Base-by-base conservation (phyloP, 1,140 invertebrate genomes). In the Cydia fagiglandana region DNA sequence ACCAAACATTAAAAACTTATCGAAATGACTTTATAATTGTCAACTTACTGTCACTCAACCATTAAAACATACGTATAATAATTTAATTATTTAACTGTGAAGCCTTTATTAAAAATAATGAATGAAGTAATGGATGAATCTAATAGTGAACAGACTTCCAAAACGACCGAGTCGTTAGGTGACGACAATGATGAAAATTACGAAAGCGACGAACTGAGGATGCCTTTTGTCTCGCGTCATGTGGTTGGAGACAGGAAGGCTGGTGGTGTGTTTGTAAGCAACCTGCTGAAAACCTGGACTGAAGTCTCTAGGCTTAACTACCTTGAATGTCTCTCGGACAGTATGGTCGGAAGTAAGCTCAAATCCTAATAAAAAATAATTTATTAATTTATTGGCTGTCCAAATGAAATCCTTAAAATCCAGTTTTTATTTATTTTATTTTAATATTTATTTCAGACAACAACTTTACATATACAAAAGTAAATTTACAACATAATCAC, bases 271-370 rank as follows among this genome's bases (percentile, higher is more conserved):
- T 77, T 79, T 1, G 79, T 87, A 7, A 81, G 82, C 34, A 85
- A 80, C 56, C 76, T 87, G 20, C 73, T 87, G 2, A 68, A 80
- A 13, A 81, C 80, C 10, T 87, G 87, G 82, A 80, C 84, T n/a
- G 84, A 88, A 24, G 74, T 88, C 2, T 88, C 87, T 7, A 81
- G 73, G 70, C 85, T 88, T 30, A 87, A 88, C 77, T 88, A 83
- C 56, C 30, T 88, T 1, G 76, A 84, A 45, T 79, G 80, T 0
- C 64, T 85, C 45, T 47, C 45, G 45, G 45, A 47, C 13, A 15
- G 13, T 47, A 41, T 41, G 6, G 34, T 38, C 34, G 34, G 34
- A 38, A 45, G 2, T 79, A 85, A 13, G 74, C 82, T 7, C 80
- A 12, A 74, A 76, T 13, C 80, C 79, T 78, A 83, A 81, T 85